Percentiles rank a stretch among this genome's conserved stretches.
Conservation (phyloP, 1,140 invertebrate species). For the Acromyrmex charruanus region DNA sequence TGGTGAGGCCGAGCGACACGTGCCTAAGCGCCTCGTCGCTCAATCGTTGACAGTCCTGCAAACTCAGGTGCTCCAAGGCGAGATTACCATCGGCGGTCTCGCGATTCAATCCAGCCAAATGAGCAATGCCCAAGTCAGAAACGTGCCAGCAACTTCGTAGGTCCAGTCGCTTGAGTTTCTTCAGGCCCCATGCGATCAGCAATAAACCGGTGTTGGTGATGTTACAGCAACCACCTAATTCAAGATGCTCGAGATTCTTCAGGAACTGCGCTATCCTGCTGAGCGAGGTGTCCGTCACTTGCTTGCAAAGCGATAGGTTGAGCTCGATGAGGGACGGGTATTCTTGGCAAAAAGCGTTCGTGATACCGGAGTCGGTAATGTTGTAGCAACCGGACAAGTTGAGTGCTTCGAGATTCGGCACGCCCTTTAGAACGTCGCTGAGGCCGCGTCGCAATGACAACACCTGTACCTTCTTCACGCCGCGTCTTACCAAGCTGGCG, state of each 20-base stretch:
- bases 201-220: conserved; percentile 95
- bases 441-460: conserved; percentile 94
- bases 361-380: conserved; percentile 93
- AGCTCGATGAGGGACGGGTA: conserved; percentile 92
- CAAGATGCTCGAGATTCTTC: conserved; percentile 95
- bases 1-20: conserved; percentile 92
- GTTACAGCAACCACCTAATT: conserved; percentile 96
- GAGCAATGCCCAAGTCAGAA: conserved; percentile 95
- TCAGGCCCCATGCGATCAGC: conserved; percentile 94
- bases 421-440: conserved; percentile 94
- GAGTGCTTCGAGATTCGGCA: conserved; percentile 95
- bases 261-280: conserved; percentile 93
- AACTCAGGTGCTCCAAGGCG: conserved; percentile 93
- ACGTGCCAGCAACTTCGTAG: conserved; percentile 97
- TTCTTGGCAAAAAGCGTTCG: conserved; percentile 92
- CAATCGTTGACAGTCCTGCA: conserved; percentile 97
- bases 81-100: conserved; percentile 90
- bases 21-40: conserved; percentile 96
- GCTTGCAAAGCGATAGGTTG: conserved; percentile 97
- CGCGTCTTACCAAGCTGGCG: conserved; percentile 93
- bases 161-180: conserved; percentile 94
- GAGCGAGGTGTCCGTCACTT: conserved; percentile 95
- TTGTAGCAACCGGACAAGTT: conserved; percentile 98
- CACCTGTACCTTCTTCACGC: conserved; percentile 96
- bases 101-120: conserved; percentile 92